Conservation (phyloP, 2,113 vertebrate species). For the Salvelinus fontinalis region DNA sequence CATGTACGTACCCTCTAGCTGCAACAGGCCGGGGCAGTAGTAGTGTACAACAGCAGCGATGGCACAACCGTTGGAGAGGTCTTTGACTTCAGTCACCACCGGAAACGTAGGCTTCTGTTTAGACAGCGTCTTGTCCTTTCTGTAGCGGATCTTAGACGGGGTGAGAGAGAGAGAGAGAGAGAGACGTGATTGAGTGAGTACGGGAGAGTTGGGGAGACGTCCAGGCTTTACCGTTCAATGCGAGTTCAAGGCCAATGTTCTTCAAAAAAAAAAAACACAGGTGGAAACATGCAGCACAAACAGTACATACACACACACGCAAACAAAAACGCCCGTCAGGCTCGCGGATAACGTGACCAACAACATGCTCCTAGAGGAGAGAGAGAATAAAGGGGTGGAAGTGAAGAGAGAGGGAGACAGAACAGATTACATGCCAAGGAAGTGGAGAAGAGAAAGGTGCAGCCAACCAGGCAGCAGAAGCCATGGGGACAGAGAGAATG, state of each 20-base stretch:
- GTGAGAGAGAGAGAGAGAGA: conserved; percentile 11
- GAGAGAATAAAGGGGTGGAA: not conserved
- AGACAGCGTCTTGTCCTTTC: conserved; percentile 84
- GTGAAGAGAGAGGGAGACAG: not conserved
- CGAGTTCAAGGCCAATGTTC: not conserved
- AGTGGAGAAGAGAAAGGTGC: conserved; percentile 6
- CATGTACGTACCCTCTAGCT: conserved; percentile 80
- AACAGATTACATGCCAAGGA: not conserved
- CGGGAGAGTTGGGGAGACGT: conserved; percentile 10
- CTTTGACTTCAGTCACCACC: conserved; percentile 79
- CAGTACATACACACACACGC: no score
- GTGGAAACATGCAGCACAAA: no score
- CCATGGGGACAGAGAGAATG: conserved; percentile 13
- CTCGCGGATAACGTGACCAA: not conserved
- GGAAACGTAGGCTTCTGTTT: conserved; percentile 83
- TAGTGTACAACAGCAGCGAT: conserved; percentile 85
- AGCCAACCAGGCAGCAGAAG: conserved; percentile 20
- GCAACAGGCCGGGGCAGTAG: conserved; percentile 85
- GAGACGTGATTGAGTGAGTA: not conserved
- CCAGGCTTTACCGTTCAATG: not conserved
- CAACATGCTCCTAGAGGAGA: not conserved
- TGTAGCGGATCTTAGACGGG: conserved; percentile 82
- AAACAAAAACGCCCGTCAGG: not conserved
- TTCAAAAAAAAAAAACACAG: conserved; percentile 13
- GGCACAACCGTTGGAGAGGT: conserved; percentile 86